Evolutionary conservation across 2,113 vertebrate genomes (phyloP).

Genomic region (Catagonus wagneri): DNA sequence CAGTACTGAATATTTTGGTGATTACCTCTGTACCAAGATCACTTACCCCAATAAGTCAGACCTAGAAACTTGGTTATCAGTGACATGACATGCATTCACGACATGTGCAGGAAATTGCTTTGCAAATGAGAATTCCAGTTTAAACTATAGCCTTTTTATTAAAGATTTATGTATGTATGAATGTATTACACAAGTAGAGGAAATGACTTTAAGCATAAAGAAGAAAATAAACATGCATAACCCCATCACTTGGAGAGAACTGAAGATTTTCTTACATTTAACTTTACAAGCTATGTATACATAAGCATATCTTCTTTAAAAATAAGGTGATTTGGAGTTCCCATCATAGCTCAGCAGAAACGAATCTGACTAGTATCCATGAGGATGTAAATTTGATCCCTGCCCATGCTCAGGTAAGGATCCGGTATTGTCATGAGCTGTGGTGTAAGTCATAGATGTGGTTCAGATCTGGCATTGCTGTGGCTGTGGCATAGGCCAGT

Average conservation of each 20-base stretch:
- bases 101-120: background rate
- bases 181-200: background rate
- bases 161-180: background rate
- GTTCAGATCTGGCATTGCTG: too few species aligned
- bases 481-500: too few species aligned
- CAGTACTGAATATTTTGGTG: background rate
- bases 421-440: too few species aligned
- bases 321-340: background rate
- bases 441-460: too few species aligned
- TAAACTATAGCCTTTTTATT: background rate
- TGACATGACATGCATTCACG: background rate
- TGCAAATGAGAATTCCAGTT: slow-evolving; percentile 11
- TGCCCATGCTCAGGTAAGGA: too few species aligned
- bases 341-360: too few species aligned
- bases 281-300: background rate
- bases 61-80: background rate
- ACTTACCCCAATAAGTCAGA: background rate
- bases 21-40: background rate
- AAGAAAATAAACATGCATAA: background rate
- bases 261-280: background rate
- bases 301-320: background rate
- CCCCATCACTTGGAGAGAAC: background rate
- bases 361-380: too few species aligned
- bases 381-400: too few species aligned
- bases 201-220: background rate